A percentile compares a stretch with the other conserved stretches of the same genome.
These are phyloP conservation scores for Eupsilia transversa DNA, from an alignment of 2,888 invertebrate genomes.

Conservation along the genomic window DNA sequence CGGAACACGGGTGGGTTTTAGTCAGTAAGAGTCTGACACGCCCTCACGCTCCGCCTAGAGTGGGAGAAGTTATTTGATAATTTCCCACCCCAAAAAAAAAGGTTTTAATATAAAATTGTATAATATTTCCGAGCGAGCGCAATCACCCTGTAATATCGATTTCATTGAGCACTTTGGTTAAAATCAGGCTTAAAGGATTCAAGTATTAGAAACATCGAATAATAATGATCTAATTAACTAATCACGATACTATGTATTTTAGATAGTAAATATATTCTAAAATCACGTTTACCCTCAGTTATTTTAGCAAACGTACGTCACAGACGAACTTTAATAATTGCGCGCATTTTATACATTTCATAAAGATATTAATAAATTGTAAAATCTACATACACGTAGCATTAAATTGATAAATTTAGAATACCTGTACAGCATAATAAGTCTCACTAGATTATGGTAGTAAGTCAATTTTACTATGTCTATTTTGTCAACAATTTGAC, in stretches of 20 bases:
- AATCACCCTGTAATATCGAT: slow-evolving; percentile 5
- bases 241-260: slow-evolving; percentile 11
- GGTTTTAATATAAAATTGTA: too few species aligned
- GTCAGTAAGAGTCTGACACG: too few species aligned
- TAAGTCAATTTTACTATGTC: too few species aligned
- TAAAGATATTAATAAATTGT: slow-evolving; percentile 8
- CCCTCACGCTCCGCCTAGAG: too few species aligned
- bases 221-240: slow-evolving; percentile 7
- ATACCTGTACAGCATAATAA: slow-evolving; percentile 15
- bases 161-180: not conserved
- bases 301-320: slow-evolving; percentile 47
- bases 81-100: too few species aligned
- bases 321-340: slow-evolving; percentile 35
- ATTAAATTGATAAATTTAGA: slow-evolving; percentile 24
- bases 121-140: not conserved
- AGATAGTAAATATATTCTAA: slow-evolving; percentile 46
- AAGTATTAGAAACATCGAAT: slow-evolving; percentile 13
- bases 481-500: too few species aligned
- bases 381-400: slow-evolving; percentile 19
- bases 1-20: too few species aligned
- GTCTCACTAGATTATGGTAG: not conserved
- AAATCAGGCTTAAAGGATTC: slow-evolving; percentile 8
- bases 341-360: slow-evolving; percentile 22
- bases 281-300: slow-evolving; percentile 41
- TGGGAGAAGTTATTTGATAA: too few species aligned